A percentile compares a stretch with the other conserved stretches of the same genome.
Conservation (phyloP, 2,888 invertebrate genomes). For the Pherbina coryleti region DNA sequence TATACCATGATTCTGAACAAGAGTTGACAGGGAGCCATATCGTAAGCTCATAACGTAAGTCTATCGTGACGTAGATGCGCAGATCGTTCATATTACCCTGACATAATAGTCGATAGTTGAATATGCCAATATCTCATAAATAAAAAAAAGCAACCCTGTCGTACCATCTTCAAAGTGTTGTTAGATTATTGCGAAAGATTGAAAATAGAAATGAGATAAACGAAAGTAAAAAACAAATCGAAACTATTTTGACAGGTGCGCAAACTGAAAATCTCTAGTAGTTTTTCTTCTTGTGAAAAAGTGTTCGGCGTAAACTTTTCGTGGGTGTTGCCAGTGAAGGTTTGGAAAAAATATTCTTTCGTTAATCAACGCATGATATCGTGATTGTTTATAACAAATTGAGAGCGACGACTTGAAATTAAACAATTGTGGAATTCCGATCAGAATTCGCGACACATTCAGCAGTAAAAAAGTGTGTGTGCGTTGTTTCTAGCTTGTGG, state of each 20-base stretch:
- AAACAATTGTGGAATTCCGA: constrained; percentile 22
- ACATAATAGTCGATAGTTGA: too few species aligned
- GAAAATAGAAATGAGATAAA: background rate
- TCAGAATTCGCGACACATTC: background rate
- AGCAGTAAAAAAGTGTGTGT: background rate
- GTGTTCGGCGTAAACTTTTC: constrained; percentile 7
- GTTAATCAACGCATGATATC: background rate
- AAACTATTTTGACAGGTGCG: constrained; percentile 18
- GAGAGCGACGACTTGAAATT: constrained; percentile 6
- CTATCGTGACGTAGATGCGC: too few species aligned
- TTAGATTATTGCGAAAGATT: background rate
- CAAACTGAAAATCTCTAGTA: constrained; percentile 22
- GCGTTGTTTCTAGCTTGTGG: background rate
- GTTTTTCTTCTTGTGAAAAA: constrained; percentile 16
- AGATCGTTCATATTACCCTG: too few species aligned
- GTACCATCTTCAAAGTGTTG: background rate
- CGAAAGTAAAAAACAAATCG: background rate
- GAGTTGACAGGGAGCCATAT: too few species aligned
- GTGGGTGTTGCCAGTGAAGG: constrained; percentile 30
- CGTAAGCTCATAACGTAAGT: too few species aligned
- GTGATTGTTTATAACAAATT: constrained; percentile 12
- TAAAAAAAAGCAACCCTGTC: background rate
- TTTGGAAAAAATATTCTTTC: background rate
- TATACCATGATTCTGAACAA: too few species aligned
- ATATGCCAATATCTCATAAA: background rate